Conservation (phyloP, 2,113 vertebrate species). For the Pedetes capensis region DNA sequence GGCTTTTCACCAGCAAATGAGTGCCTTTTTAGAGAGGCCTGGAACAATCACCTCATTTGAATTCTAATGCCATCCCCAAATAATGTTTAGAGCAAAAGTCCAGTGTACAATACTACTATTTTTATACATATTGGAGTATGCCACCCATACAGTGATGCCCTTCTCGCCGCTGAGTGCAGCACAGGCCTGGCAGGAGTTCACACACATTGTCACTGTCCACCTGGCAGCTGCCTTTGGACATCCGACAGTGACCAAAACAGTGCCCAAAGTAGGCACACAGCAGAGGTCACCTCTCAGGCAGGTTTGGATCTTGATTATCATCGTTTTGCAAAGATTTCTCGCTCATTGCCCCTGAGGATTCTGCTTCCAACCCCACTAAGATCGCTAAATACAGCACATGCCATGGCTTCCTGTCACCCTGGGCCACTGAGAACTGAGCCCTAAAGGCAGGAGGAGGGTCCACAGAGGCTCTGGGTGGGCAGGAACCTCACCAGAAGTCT, state of each 20-base stretch:
- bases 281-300: background rate
- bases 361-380: background rate
- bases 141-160: background rate
- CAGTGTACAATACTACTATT: background rate
- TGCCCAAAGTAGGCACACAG: background rate
- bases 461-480: background rate
- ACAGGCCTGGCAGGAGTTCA: background rate
- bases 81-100: background rate
- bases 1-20: conserved; percentile 25
- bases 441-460: background rate
- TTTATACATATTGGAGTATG: background rate
- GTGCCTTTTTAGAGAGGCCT: background rate
- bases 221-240: background rate
- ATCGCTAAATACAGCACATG: background rate
- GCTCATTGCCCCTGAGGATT: background rate
- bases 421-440: background rate
- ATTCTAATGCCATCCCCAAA: background rate
- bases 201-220: background rate
- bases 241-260: background rate
- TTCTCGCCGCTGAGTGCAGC: background rate
- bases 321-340: background rate
- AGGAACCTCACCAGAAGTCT: background rate
- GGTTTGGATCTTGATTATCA: background rate
- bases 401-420: background rate
- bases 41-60: background rate